A percentile compares a stretch with the other conserved stretches of the same genome.
These are phyloP conservation scores for Thereva nobilitata DNA, from an alignment of 2,888 invertebrate genomes.

Conservation along the genomic window DNA sequence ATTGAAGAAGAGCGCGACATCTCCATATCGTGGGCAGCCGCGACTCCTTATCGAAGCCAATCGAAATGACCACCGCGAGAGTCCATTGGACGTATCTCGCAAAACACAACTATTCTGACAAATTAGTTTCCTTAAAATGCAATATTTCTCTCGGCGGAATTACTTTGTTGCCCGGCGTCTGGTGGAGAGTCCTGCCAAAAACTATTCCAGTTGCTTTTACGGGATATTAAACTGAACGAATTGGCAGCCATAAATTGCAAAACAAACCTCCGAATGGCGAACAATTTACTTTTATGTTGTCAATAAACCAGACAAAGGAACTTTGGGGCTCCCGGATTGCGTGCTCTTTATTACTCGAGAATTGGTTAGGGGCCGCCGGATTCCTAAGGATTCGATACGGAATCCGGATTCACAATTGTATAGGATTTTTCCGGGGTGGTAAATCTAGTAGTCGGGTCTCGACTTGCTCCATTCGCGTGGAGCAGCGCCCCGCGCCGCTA, in stretches of 20 bases:
- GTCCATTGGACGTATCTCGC: conserved; percentile 14
- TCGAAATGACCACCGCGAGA: background rate
- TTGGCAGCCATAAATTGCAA: conserved; percentile 33
- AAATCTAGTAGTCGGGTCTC: conserved; percentile 1
- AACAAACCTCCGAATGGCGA: conserved; percentile 35
- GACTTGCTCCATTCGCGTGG: too few species aligned
- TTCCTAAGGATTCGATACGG: conserved; percentile 18
- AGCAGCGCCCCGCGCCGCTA: too few species aligned
- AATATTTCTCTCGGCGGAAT: conserved; percentile 24
- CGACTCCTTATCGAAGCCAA: background rate
- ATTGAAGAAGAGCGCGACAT: too few species aligned
- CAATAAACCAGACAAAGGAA: conserved; percentile 36
- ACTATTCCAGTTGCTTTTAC: conserved; percentile 29
- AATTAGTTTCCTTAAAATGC: conserved; percentile 35
- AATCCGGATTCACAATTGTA: conserved; percentile 5
- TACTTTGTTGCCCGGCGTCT: conserved; percentile 22
- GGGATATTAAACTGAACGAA: conserved; percentile 36
- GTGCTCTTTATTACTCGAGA: conserved; percentile 34
- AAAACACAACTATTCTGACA: conserved; percentile 8
- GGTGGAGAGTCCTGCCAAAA: conserved; percentile 23
- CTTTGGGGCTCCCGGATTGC: conserved; percentile 26
- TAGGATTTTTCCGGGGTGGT: conserved; percentile 26
- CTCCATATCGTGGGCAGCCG: background rate
- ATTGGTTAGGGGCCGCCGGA: conserved; percentile 25
- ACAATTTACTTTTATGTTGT: conserved; percentile 38